Evolutionary conservation across 2,888 invertebrate genomes (phyloP), one percentile per base, ranked within the genome.

Genomic region (Phyto melanocephala): DNA sequence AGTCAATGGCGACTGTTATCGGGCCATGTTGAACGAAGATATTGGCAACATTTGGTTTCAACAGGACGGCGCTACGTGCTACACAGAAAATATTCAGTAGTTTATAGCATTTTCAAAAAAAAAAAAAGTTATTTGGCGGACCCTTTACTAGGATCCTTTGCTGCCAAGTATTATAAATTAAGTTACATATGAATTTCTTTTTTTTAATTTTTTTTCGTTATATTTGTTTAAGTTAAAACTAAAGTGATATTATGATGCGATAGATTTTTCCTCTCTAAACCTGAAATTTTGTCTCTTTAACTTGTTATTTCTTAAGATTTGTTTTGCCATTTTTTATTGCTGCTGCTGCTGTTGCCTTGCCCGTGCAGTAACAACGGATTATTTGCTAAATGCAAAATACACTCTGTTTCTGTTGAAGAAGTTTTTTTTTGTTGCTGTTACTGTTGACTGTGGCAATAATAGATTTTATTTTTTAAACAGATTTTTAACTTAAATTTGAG

Each of bases 211-310:
- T 54, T 68, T 37, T 37, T 40, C 24, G 4, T 50, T 22, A 35
- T 13, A 17, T 42, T 24, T 35, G 42, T 42, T 58, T 33, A 20
- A 56, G 50, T 58, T 65, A 52, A 42, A 82, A 75, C 65, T 79
- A 56, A 82, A 82, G 79, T 82, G 79, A 79, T 82, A 67, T 82
- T 79, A 82, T 82, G 75, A 67, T 63, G 70, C 56, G 63, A 78
- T 81, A 74, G 74, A 78, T 79, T 76, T 79, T 75, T n/a, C n/a
- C 60, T 77, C 54, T 71, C 65, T 50, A 40, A 76, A 63, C 40
- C 63, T 75, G 47, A 50, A 75, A 65, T 70, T 47, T 79, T 50
- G 54, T 40, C n/a, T n/a, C 15, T 42, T 33, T 28, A 11, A 15
- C 17, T 47, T 15, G 11, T 40, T n/a, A 11, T n/a, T 28, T 33